These are phyloP conservation scores for Monomorium pharaonis DNA, from an alignment of 1,140 invertebrate genomes.

Conservation along the genomic window DNA sequence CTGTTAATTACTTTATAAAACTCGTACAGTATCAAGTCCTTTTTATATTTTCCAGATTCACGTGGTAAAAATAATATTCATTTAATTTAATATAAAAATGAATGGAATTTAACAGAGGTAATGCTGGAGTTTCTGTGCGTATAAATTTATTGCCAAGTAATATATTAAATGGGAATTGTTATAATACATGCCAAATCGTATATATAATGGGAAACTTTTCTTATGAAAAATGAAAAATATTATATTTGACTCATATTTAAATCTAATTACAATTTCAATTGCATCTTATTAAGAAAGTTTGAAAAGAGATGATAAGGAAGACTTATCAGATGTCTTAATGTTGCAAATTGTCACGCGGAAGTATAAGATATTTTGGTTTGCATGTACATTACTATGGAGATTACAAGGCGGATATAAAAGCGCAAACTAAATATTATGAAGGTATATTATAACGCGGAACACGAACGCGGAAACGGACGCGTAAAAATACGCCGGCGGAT, in stretches of 20 bases:
- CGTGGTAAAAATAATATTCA: slow-evolving; percentile 5
- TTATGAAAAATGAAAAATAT: not conserved
- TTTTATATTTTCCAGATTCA: not conserved
- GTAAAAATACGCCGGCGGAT: slow-evolving; percentile 56
- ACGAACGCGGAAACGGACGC: slow-evolving; percentile 51
- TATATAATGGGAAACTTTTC: not conserved
- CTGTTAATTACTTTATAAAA: not conserved
- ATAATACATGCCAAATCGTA: not conserved
- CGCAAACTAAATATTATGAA: slow-evolving; percentile 56
- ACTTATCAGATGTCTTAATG: not conserved
- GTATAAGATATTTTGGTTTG: slow-evolving; percentile 5
- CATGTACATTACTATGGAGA: not conserved
- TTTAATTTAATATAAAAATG: slow-evolving; percentile 18
- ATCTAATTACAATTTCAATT: not conserved
- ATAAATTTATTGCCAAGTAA: not conserved
- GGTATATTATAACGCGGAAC: slow-evolving; percentile 50
- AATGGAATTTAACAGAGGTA: slow-evolving; percentile 11
- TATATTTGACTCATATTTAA: not conserved
- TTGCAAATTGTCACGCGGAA: not conserved
- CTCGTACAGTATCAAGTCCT: not conserved
- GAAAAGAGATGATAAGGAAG: not conserved
- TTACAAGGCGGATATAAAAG: slow-evolving; percentile 41
- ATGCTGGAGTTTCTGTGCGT: not conserved
- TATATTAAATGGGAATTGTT: not conserved
- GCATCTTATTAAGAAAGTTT: not conserved